A percentile compares a stretch with the other conserved stretches of the same genome.
These are phyloP conservation scores for Pterois miles DNA, from an alignment of 2,797 vertebrate species.

Conservation along the genomic window DNA sequence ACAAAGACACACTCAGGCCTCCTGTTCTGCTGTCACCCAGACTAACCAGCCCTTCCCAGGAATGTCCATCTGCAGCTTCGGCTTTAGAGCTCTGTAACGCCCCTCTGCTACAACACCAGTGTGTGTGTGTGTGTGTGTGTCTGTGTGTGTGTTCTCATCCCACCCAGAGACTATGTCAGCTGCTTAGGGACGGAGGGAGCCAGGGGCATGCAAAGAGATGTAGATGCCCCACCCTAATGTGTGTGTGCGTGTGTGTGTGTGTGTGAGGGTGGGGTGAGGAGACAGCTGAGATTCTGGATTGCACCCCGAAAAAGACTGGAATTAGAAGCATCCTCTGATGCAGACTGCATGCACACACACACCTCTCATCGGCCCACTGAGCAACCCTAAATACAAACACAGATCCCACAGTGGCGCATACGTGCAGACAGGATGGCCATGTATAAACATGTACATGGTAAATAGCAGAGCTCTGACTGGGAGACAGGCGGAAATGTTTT, in stretches of 20 bases:
- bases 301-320: constrained; percentile 79
- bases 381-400: constrained; percentile 66
- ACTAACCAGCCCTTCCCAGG: constrained; percentile 78
- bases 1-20: constrained; percentile 25
- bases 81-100: constrained; percentile 51
- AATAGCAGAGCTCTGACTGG: constrained; percentile 20
- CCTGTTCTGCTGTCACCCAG: constrained; percentile 59
- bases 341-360: constrained; percentile 21
- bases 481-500: not conserved
- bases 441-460: constrained; percentile 55
- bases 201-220: constrained; percentile 69
- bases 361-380: constrained; percentile 31
- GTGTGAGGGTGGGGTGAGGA: constrained; percentile 64
- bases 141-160: constrained; percentile 43
- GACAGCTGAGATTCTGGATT: constrained; percentile 85
- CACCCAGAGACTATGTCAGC: constrained; percentile 70
- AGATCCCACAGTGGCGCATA: constrained; percentile 67
- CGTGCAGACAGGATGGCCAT: constrained; percentile 42
- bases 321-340: constrained; percentile 82
- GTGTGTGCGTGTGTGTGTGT: constrained; percentile 32
- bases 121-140: constrained; percentile 24
- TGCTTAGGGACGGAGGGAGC: constrained; percentile 64
- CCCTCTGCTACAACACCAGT: constrained; percentile 28
- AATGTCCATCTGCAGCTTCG: constrained; percentile 80
- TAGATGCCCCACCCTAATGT: constrained; percentile 75